Percentiles rank a stretch among this genome's conserved stretches.
Evolutionary conservation across 2,113 vertebrate species (phyloP).

Genomic region (Psilopsiagon aymara): DNA sequence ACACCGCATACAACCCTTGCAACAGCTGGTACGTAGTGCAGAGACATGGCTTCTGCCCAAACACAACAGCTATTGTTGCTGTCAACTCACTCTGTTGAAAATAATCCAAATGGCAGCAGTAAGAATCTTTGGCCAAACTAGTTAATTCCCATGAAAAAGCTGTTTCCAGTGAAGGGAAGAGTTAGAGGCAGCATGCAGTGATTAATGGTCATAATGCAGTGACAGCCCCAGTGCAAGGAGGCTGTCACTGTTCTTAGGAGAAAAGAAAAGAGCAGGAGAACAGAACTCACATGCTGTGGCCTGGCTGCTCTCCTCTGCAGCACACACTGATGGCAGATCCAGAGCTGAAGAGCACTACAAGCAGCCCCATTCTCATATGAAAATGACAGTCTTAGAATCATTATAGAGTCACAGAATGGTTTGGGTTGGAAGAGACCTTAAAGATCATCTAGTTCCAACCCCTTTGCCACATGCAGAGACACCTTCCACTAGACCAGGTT

Average conservation of each 20-base stretch:
- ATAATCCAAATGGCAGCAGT: not conserved
- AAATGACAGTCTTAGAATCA: not conserved
- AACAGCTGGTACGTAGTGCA: not conserved
- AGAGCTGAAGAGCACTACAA: not conserved
- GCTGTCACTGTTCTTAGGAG: not conserved
- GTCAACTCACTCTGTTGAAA: not conserved
- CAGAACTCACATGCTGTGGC: not conserved
- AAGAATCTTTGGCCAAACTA: not conserved
- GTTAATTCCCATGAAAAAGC: not conserved
- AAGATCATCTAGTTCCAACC: not conserved
- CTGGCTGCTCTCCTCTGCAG: not conserved
- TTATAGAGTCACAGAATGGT: not conserved
- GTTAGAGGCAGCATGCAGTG: not conserved
- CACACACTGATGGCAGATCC: rapidly evolving
- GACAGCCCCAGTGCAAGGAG: not conserved
- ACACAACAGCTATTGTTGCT: not conserved
- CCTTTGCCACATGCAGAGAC: not conserved
- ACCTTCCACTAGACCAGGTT: not conserved
- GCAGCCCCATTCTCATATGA: not conserved
- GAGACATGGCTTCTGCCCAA: not conserved
- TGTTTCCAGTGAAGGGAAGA: not conserved
- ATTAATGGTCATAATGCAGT: not conserved
- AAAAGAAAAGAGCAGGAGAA: not conserved
- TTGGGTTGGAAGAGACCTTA: not conserved
- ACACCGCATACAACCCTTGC: not conserved